These are phyloP conservation scores for Chironex yamaguchii DNA, from an alignment of 30 jellyfish, hydroid and myxozoan genomes.

Conservation along the genomic window DNA sequence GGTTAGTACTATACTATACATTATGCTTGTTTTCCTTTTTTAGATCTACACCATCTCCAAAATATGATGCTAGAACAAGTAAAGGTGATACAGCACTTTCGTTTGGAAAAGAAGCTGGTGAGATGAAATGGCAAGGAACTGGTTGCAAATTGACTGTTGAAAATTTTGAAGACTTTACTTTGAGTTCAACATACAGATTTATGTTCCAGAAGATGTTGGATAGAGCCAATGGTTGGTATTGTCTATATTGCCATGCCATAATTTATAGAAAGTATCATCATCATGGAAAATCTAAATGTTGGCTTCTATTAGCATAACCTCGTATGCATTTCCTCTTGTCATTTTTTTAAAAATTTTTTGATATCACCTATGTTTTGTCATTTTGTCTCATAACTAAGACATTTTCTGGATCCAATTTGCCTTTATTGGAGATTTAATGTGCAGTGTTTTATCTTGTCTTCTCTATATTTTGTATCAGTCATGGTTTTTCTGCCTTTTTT, in stretches of 20 bases:
- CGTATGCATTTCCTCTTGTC: too few species aligned
- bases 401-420: too few species aligned
- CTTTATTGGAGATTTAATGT: too few species aligned
- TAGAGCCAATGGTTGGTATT: constrained; percentile 79
- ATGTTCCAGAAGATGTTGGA: constrained; percentile 81
- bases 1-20: too few species aligned
- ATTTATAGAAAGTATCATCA: not conserved
- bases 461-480: too few species aligned
- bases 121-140: constrained; percentile 73
- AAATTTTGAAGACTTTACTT: constrained; percentile 26
- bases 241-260: not conserved
- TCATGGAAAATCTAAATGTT: too few species aligned
- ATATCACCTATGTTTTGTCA: too few species aligned
- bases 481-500: too few species aligned
- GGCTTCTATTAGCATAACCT: too few species aligned
- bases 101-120: not conserved
- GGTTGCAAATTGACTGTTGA: constrained; percentile 11
- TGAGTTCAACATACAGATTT: constrained; percentile 63
- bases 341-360: too few species aligned
- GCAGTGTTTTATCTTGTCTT: too few species aligned
- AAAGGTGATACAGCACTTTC: constrained; percentile 77
- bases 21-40: not conserved
- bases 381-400: too few species aligned
- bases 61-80: constrained; percentile 73
- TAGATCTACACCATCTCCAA: constrained; percentile 90